Conservation (phyloP, 2,888 invertebrate genomes). For the Chironomus tentans region DNA sequence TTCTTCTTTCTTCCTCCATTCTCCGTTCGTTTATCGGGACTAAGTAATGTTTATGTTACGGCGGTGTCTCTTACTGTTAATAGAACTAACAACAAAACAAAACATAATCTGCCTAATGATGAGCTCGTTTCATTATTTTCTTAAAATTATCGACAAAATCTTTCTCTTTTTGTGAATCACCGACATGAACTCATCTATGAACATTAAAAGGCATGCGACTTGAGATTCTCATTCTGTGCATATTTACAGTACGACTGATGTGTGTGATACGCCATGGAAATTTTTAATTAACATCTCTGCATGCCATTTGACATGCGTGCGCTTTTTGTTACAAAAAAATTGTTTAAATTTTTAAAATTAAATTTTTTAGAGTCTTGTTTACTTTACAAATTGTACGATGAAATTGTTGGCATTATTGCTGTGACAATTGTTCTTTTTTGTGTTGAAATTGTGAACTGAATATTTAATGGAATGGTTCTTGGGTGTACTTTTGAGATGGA, state of each 20-base stretch:
- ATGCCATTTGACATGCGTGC: background rate
- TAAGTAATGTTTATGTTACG: background rate
- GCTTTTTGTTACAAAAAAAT: background rate
- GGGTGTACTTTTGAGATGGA: too few species aligned
- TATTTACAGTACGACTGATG: background rate
- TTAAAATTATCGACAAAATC: background rate
- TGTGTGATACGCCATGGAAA: background rate
- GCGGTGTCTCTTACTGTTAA: background rate
- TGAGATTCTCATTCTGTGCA: background rate
- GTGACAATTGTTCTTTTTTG: too few species aligned
- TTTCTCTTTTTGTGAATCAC: background rate
- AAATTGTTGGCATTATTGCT: too few species aligned
- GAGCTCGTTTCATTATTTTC: slow-evolving; percentile 13
- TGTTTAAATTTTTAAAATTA: too few species aligned
- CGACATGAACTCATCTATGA: background rate
- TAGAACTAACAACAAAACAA: background rate
- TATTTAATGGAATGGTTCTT: too few species aligned
- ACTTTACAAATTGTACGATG: too few species aligned
- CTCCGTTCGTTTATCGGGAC: background rate
- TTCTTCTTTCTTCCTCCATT: background rate
- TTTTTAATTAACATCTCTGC: background rate
- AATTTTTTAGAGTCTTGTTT: too few species aligned
- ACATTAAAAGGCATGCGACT: background rate
- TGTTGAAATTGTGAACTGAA: too few species aligned
- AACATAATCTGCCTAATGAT: slow-evolving; percentile 10